Conservation (phyloP, 2,113 vertebrate genomes). For the Eudyptes chrysolophus region DNA sequence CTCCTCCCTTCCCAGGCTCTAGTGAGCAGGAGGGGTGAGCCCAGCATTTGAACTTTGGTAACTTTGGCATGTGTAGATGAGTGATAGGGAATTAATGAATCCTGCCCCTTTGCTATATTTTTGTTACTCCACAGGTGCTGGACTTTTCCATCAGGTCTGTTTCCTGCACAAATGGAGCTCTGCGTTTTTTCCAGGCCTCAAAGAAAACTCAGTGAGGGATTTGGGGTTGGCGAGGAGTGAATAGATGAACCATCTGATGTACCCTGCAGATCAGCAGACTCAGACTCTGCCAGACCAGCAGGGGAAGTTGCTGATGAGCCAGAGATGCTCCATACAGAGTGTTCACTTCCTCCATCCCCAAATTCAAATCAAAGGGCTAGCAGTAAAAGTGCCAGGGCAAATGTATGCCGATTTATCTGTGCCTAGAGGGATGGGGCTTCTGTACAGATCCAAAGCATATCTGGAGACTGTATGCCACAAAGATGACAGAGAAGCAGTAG, state of each 20-base stretch:
- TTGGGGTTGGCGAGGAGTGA: slow-evolving; percentile 31
- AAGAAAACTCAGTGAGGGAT: slow-evolving; percentile 28
- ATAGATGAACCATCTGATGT: slow-evolving; percentile 57
- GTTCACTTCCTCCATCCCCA: background rate
- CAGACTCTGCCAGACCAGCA: slow-evolving; percentile 29
- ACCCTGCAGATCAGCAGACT: slow-evolving; percentile 39
- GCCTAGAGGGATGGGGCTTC: background rate
- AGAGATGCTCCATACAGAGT: background rate
- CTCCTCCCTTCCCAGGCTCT: background rate
- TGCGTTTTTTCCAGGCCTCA: slow-evolving; percentile 11
- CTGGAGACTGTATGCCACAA: background rate
- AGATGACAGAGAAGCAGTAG: background rate
- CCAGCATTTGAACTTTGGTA: background rate
- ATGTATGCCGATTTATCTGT: background rate
- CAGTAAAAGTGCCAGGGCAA: background rate
- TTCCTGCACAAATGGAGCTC: slow-evolving; percentile 29
- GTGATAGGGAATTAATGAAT: slow-evolving; percentile 27
- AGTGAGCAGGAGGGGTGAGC: background rate
- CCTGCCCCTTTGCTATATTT: background rate
- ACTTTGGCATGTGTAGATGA: background rate
- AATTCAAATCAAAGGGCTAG: background rate
- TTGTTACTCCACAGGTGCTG: slow-evolving; percentile 17
- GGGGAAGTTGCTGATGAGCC: background rate
- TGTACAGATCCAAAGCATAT: background rate
- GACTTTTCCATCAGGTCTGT: background rate